These are phyloP conservation scores for Drosophila simulans DNA, from an alignment of 1,140 invertebrate genomes.

Conservation along the genomic window DNA sequence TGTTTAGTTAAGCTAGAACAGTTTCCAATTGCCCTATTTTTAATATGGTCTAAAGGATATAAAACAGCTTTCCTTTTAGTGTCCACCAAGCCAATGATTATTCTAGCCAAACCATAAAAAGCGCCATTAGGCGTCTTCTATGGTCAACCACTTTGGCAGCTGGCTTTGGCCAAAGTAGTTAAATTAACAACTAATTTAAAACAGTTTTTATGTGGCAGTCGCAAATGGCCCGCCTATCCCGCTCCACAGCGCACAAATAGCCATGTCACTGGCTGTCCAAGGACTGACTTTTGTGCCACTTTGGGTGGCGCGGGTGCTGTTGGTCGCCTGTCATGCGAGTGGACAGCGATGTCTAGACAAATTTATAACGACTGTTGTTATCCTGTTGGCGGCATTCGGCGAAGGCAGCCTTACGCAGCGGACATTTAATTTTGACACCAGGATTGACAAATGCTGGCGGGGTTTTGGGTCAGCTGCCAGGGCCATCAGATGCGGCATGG, in stretches of 20 bases:
- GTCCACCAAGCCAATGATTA: slow-evolving; percentile 29
- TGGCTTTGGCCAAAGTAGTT: slow-evolving; percentile 37
- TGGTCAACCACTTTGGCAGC: slow-evolving; percentile 31
- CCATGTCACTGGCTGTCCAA: slow-evolving; percentile 36
- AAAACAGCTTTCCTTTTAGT: slow-evolving; percentile 29
- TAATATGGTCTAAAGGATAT: slow-evolving; percentile 2
- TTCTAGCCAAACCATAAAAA: slow-evolving; percentile 31
- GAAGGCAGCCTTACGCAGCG: slow-evolving; percentile 35
- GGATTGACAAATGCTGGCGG: slow-evolving; percentile 65
- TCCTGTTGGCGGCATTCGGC: slow-evolving; percentile 21
- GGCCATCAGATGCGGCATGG: neutral
- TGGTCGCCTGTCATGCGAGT: slow-evolving; percentile 46
- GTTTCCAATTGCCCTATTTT: neutral
- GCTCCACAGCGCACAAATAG: slow-evolving; percentile 18
- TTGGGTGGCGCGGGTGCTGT: neutral
- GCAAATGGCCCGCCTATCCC: slow-evolving; percentile 62
- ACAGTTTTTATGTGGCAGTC: slow-evolving; percentile 68
- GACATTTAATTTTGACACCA: slow-evolving; percentile 64
- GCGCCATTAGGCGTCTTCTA: slow-evolving; percentile 36
- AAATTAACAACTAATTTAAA: slow-evolving; percentile 77
- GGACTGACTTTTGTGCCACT: slow-evolving; percentile 17
- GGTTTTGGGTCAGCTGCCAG: slow-evolving; percentile 31
- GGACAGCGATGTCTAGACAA: slow-evolving; percentile 78
- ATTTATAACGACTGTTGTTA: slow-evolving; percentile 67
- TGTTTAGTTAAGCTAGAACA: neutral